Base-by-base conservation (phyloP, 2,797 vertebrate genomes). In the Valencia hispanica region DNA sequence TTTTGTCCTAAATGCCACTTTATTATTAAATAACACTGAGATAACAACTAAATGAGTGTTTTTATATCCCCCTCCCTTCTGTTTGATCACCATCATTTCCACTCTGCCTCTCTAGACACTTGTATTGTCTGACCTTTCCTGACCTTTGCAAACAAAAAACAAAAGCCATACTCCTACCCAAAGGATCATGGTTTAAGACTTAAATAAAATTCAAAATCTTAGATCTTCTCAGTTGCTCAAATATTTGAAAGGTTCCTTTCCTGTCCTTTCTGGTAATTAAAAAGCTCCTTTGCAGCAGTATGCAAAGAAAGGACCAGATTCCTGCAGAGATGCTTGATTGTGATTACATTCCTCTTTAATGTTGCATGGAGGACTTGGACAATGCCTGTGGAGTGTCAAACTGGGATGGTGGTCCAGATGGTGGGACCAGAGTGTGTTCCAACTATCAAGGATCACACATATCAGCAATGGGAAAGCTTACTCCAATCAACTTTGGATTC, bases 231-330 rank as follows among this genome's bases (percentile, higher is more conserved):
- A 50, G 50, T 25, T 53, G 2, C 22, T 20, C 1, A 63, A 63
- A 63, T 36, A 36, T 36, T 63, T 18, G 32, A 32, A 59, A 6
- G 5, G 11, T 30, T 61, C 30, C 30, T 34, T 63, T 34, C 18
- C 59, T 63, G 59, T 18, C 32, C 59, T 63, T 63, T 22, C 32
- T 63, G 30, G 17, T 36, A 63, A 63, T 63, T 63, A 63, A 63
- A 63, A 11, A 36, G 32, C 6, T 36, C 32, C 7, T 20, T 34
- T 30, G 59, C 1, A 2, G 55, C 27, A 59, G 5, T 2, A 30
- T 7, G n/a, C 55, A n/a, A 57, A 10, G 32, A 61, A 4, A 61
- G 30, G 14, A 61, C 0, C 1, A 32, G 55, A 59, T n/a, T 55
- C 51, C 32, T 8, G 55, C 27, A 5, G 6, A 59, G 27, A 7